These are phyloP conservation scores for Calliopum simillimum DNA, from an alignment of 2,888 invertebrate genomes.

Conservation along the genomic window DNA sequence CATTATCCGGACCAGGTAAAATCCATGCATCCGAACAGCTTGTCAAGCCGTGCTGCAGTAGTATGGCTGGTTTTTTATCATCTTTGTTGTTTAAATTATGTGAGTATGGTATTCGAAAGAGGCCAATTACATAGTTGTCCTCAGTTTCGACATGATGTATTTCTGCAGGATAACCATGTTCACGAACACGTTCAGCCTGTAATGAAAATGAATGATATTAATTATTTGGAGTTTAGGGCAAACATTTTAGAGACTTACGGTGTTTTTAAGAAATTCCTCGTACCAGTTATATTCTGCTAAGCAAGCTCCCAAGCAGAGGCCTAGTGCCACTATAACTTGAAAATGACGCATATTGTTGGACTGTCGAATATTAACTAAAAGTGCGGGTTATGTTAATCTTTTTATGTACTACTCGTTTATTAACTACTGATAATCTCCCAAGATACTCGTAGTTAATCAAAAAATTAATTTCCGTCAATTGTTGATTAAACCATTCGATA, in stretches of 20 bases:
- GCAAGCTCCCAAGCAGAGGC: not conserved
- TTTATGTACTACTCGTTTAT: too few species aligned
- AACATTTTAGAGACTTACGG: not conserved
- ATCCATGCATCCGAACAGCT: slow-evolving; percentile 47
- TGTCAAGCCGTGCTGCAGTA: slow-evolving; percentile 69
- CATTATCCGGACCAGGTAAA: slow-evolving; percentile 42
- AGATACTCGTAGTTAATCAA: too few species aligned
- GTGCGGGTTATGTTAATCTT: too few species aligned
- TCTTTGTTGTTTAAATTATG: slow-evolving; percentile 28
- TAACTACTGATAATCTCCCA: too few species aligned
- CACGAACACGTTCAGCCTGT: slow-evolving; percentile 16
- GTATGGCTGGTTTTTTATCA: slow-evolving; percentile 35
- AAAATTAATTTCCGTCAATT: too few species aligned
- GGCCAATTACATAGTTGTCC: slow-evolving; percentile 45
- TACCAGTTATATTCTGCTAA: not conserved
- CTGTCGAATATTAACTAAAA: too few species aligned
- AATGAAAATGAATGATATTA: too few species aligned
- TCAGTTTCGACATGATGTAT: slow-evolving; percentile 40
- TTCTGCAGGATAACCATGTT: slow-evolving; percentile 34
- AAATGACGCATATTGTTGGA: too few species aligned
- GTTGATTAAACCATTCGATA: too few species aligned
- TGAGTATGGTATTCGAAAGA: slow-evolving; percentile 50
- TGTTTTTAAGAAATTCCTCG: slow-evolving; percentile 10
- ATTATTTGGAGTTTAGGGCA: too few species aligned
- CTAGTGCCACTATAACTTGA: not conserved